A percentile compares a stretch with the other conserved stretches of the same genome.
Conservation (phyloP, 1,140 invertebrate genomes). For the Cydia fagiglandana region DNA sequence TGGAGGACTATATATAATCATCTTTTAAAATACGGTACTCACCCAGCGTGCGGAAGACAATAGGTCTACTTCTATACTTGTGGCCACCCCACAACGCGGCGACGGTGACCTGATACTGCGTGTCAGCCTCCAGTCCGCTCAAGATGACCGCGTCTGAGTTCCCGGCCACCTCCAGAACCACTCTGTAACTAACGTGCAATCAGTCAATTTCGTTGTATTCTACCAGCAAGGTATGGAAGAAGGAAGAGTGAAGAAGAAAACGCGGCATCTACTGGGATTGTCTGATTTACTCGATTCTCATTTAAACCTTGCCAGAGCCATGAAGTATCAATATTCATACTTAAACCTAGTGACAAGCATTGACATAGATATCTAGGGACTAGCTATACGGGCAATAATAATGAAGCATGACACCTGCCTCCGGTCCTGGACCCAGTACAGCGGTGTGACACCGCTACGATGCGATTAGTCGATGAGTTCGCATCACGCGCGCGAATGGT, state of each 20-base stretch:
- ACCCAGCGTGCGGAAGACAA: constrained; percentile 93
- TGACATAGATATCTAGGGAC: too few species aligned
- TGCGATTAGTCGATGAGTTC: too few species aligned
- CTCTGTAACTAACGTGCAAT: constrained; percentile 90
- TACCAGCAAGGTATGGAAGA: constrained; percentile 47
- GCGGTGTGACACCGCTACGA: too few species aligned
- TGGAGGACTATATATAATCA: too few species aligned
- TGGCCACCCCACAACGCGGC: constrained; percentile 88
- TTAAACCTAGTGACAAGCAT: too few species aligned
- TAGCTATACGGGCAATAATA: too few species aligned
- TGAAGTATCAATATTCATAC: too few species aligned
- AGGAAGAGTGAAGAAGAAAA: constrained; percentile 51
- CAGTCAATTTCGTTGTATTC: constrained; percentile 73
- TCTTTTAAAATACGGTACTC: constrained; percentile 57
- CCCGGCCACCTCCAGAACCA: constrained; percentile 91
- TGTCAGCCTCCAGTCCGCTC: constrained; percentile 88
- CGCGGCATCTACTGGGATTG: constrained; percentile 26
- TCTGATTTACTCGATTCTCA: neutral
- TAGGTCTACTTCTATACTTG: constrained; percentile 88
- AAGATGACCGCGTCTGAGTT: constrained; percentile 91
- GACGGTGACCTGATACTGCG: constrained; percentile 91
- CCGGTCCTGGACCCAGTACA: too few species aligned
- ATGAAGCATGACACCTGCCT: too few species aligned
- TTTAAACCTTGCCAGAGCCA: too few species aligned
- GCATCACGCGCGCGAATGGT: too few species aligned